Base-by-base conservation (phyloP, 2,888 invertebrate species). In the Alloplasta piceator region DNA sequence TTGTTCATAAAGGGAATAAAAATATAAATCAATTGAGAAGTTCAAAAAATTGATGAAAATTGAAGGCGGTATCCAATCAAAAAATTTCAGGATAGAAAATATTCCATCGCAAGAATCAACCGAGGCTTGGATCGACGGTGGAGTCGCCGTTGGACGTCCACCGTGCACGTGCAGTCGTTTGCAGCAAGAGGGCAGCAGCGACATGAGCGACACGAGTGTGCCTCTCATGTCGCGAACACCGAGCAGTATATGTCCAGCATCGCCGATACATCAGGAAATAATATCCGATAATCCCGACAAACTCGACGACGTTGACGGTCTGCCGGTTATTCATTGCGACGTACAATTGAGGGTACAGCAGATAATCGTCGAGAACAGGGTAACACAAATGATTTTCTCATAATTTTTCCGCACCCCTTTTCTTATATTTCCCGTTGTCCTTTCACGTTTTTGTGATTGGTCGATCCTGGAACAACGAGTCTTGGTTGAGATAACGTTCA, bases 321-420 rank as follows among this genome's bases (percentile, higher is more conserved):
- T 97, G 89, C 94, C 96, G 80, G 95, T 95, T 55, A 94, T 95
- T 79, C 93, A 94, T 83, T 96, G 96, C 90, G 95, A 96, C 81
- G 93, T 96, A 84, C 97, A 97, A 92, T 94, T 94, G 83, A 93
- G 98, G 83, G 94, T 98, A 88, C 95, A 96, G 90, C 96, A 97
- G 92, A 96, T 98, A 88, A 95, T 97, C 87, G 94, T 95, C 77
- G 96, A 96, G 85, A 96, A 97, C 90, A 96, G 95, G 94, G 97
- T 97, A 89, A 74, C 63, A 43, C 38, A 36, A 38, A 26, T 26
- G 1, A 88, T 87, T 86, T 46, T 36, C 16, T 46, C 5, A 46
- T 14, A n/a, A 55, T 61, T 73, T 36, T 36, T 41, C 52, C 38
- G 14, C 43, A 14, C 5, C 14, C 46, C 10, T 43, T 14, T 41